A percentile compares a stretch with the other conserved stretches of the same genome.
phyloP scores from a whole-genome alignment of 2,888 invertebrate species.

The Drosophila anomalata region DNA sequence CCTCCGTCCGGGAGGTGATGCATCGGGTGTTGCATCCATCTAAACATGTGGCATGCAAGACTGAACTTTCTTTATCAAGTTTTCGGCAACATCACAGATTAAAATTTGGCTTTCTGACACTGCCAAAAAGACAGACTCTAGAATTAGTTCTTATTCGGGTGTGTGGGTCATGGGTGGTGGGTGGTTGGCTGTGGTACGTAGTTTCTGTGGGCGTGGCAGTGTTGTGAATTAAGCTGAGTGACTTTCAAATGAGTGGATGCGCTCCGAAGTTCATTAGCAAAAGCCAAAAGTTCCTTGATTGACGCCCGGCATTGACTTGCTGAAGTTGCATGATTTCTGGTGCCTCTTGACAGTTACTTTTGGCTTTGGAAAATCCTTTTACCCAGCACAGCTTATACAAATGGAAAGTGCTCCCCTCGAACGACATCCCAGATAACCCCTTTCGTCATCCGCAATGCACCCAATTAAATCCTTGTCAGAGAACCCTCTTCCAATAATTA shows the following conservation, averaged over 20 bases:
- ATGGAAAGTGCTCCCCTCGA: background rate
- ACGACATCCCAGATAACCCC: background rate
- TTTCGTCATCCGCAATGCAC: slow-evolving; percentile 8
- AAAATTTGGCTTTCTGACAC: slow-evolving; percentile 78
- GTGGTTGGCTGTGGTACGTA: background rate
- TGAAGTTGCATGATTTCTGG: slow-evolving; percentile 31
- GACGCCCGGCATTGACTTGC: slow-evolving; percentile 55
- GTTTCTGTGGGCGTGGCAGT: slow-evolving; percentile 46
- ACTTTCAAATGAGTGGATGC: slow-evolving; percentile 75
- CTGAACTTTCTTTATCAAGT: slow-evolving; percentile 74
- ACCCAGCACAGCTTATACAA: background rate
- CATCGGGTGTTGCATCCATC: slow-evolving; percentile 47
- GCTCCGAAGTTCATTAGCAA: slow-evolving; percentile 71
- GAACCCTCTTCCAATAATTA: slow-evolving; percentile 12
- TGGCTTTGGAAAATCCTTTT: slow-evolving; percentile 1
- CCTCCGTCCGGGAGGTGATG: slow-evolving; percentile 7
- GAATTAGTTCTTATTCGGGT: slow-evolving; percentile 32
- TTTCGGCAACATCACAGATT: slow-evolving; percentile 77
- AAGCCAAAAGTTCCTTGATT: slow-evolving; percentile 67
- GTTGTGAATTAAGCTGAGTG: slow-evolving; percentile 70
- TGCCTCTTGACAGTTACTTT: slow-evolving; percentile 31
- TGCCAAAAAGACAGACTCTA: slow-evolving; percentile 50
- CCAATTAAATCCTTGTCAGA: slow-evolving; percentile 34
- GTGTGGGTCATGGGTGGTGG: slow-evolving; percentile 11
- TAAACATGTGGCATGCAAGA: slow-evolving; percentile 62